A percentile compares a stretch with the other conserved stretches of the same genome.
Evolutionary conservation across 1,140 invertebrate genomes (phyloP).

Genomic region (Pseudomyrmex sp.): DNA sequence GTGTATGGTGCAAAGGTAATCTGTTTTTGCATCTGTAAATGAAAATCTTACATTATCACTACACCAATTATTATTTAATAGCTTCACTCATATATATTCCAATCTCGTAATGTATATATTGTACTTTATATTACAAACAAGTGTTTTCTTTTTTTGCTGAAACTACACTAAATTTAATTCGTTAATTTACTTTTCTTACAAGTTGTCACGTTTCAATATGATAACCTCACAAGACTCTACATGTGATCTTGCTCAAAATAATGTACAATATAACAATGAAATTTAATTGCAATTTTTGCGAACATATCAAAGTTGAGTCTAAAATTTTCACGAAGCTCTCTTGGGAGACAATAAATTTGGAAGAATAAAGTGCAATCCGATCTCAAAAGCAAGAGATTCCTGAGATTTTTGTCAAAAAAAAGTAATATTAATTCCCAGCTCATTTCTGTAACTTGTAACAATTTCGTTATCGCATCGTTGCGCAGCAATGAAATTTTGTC

Average conservation of each 20-base stretch:
- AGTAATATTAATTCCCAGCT: too few relatives aligned
- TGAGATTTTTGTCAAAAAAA: background rate
- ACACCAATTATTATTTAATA: conserved; percentile 26
- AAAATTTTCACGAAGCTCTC: background rate
- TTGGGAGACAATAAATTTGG: background rate
- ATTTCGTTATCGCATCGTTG: too few relatives aligned
- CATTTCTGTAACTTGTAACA: too few relatives aligned
- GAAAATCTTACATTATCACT: too few relatives aligned
- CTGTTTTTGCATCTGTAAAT: too few relatives aligned
- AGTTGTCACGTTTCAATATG: background rate
- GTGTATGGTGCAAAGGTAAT: too few relatives aligned
- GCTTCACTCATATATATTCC: conserved; percentile 45
- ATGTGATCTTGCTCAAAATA: conserved; percentile 19
- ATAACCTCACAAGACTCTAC: conserved; percentile 8
- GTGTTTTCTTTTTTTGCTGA: conserved; percentile 29
- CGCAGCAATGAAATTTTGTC: too few relatives aligned
- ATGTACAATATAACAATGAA: conserved; percentile 1
- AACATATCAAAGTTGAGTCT: background rate
- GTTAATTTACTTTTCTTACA: conserved; percentile 12
- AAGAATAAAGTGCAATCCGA: background rate
- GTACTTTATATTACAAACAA: conserved; percentile 61
- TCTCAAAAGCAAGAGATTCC: too few relatives aligned
- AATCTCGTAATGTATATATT: conserved; percentile 58
- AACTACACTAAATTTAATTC: conserved; percentile 55
- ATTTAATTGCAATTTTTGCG: background rate